A percentile compares a stretch with the other conserved stretches of the same genome.
Evolutionary conservation across 1,140 invertebrate species (phyloP).

Genomic region (Ceratosolen solmsi): DNA sequence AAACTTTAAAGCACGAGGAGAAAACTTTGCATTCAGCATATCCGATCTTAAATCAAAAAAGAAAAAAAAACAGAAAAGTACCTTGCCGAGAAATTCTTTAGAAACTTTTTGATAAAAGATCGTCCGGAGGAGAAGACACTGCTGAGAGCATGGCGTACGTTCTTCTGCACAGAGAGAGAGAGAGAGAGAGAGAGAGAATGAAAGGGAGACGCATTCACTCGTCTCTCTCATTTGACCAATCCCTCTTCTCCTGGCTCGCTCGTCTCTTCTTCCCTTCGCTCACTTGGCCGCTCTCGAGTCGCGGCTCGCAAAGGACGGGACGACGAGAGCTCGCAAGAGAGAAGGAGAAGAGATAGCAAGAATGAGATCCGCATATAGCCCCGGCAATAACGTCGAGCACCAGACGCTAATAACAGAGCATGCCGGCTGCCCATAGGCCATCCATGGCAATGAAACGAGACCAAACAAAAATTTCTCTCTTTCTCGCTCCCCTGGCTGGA

Average conservation of each 20-base stretch:
- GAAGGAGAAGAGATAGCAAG: slow-evolving; percentile 59
- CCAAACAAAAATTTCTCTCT: slow-evolving; percentile 69
- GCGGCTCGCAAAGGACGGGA: slow-evolving; percentile 41
- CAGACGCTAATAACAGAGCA: slow-evolving; percentile 75
- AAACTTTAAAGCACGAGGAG: slow-evolving; percentile 19
- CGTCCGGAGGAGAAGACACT: slow-evolving; percentile 18
- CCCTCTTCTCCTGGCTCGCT: slow-evolving; percentile 60
- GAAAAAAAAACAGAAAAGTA: not conserved
- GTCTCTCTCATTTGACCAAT: slow-evolving; percentile 65
- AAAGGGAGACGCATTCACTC: not conserved
- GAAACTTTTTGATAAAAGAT: slow-evolving; percentile 45
- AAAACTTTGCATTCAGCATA: slow-evolving; percentile 37
- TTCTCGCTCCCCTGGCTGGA: slow-evolving; percentile 50
- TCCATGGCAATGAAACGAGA: slow-evolving; percentile 71
- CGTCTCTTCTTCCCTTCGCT: slow-evolving; percentile 52
- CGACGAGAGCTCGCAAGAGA: slow-evolving; percentile 45
- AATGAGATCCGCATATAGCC: slow-evolving; percentile 64
- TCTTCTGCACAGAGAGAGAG: slow-evolving; percentile 20
- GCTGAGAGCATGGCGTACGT: slow-evolving; percentile 29
- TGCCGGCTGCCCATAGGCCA: slow-evolving; percentile 73
- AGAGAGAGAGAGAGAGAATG: slow-evolving; percentile 29
- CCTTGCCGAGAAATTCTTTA: slow-evolving; percentile 36
- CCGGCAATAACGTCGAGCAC: slow-evolving; percentile 72
- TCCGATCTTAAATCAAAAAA: slow-evolving; percentile 36
- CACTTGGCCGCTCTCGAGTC: slow-evolving; percentile 57